Conservation (phyloP, 2,888 invertebrate species). For the Petrolisthes cinctipes region DNA sequence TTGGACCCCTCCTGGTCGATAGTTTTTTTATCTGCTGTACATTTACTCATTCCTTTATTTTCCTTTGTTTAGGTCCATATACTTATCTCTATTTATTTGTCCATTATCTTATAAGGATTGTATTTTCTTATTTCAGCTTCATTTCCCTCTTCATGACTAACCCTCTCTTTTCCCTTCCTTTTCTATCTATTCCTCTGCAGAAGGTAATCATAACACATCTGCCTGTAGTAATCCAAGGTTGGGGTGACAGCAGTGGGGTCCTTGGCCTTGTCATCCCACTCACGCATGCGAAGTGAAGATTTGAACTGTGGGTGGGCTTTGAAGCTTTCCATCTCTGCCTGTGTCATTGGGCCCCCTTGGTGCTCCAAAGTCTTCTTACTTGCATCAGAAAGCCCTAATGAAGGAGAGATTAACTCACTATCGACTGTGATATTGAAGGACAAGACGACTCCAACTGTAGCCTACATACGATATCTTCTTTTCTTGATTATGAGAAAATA, state of each 20-base stretch:
- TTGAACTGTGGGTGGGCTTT: conserved; percentile 33
- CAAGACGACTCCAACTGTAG: too few species aligned
- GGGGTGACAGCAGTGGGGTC: conserved; percentile 39
- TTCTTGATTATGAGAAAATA: too few species aligned
- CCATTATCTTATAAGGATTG: neutral
- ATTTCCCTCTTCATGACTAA: neutral
- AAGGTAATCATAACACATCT: conserved; percentile 36
- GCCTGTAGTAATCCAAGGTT: conserved; percentile 30
- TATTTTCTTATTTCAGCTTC: neutral
- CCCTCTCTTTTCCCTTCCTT: neutral
- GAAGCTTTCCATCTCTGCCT: conserved; percentile 31
- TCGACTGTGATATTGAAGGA: neutral
- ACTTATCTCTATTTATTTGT: neutral
- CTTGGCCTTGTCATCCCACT: conserved; percentile 52
- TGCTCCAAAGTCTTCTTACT: conserved; percentile 43
- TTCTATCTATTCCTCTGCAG: neutral
- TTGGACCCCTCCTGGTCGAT: too few species aligned
- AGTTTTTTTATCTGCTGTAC: neutral
- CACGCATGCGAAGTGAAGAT: conserved; percentile 42
- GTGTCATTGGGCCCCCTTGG: conserved; percentile 49
- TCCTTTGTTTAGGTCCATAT: neutral
- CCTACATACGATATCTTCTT: too few species aligned
- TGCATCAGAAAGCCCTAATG: conserved; percentile 36
- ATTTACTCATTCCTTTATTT: neutral
- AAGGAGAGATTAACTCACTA: neutral